Percentiles rank a stretch among this genome's conserved stretches.
Evolutionary conservation across 2,888 invertebrate genomes (phyloP).

Genomic region (Litoditis marina): DNA sequence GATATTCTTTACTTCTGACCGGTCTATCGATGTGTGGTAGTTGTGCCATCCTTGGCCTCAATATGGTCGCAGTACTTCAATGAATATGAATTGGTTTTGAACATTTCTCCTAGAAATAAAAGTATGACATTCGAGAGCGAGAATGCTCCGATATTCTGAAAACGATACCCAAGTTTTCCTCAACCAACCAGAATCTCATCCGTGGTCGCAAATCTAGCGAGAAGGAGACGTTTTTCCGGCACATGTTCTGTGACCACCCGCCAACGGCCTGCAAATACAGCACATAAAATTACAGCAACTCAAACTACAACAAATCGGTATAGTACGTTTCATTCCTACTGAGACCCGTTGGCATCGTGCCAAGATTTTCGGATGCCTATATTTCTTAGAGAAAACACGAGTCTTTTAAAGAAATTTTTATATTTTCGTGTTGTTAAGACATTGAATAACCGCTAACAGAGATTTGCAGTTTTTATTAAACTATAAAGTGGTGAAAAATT

Average conservation of each 20-base stretch:
- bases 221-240: constrained; percentile 32
- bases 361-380: too few species aligned
- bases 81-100: too few species aligned
- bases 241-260: constrained; percentile 50
- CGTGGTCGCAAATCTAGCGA: constrained; percentile 40
- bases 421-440: background rate
- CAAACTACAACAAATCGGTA: background rate
- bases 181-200: constrained; percentile 27
- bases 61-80: too few species aligned
- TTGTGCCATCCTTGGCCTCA: too few species aligned
- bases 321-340: background rate
- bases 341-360: background rate
- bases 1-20: too few species aligned
- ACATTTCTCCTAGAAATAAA: too few species aligned
- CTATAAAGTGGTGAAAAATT: too few species aligned
- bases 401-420: background rate
- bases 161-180: background rate
- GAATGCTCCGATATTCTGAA: background rate
- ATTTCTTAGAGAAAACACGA: too few species aligned
- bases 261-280: constrained; percentile 40
- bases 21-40: too few species aligned
- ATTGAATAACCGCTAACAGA: too few species aligned
- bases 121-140: background rate
- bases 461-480: too few species aligned
- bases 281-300: background rate